These are phyloP conservation scores for Catonia carolina DNA, from an alignment of 2,888 invertebrate species.

Conservation along the genomic window DNA sequence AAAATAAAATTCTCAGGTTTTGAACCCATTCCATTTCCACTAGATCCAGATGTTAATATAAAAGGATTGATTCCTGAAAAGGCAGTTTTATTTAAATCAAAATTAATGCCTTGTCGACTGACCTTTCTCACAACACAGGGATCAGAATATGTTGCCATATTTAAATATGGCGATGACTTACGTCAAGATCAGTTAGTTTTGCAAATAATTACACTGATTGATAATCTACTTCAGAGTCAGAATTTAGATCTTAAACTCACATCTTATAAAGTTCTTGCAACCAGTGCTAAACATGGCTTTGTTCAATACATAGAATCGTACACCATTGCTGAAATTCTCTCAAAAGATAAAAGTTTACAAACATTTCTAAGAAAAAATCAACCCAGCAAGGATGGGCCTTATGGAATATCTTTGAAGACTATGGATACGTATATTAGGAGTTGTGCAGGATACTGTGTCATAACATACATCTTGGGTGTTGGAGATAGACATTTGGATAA, in stretches of 20 bases:
- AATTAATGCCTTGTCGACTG: conserved; percentile 88
- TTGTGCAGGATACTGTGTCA: conserved; percentile 95
- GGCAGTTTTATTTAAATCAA: conserved; percentile 91
- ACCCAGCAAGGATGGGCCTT: conserved; percentile 78
- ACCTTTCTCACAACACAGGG: conserved; percentile 79
- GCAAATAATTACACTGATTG: conserved; percentile 99
- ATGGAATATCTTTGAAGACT: conserved; percentile 84
- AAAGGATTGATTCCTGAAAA: conserved; percentile 83
- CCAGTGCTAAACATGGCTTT: conserved; percentile 92
- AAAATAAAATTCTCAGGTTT: conserved; percentile 84
- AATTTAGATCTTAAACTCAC: conserved; percentile 93
- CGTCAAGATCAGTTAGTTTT: conserved; percentile 94
- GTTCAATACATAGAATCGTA: conserved; percentile 91
- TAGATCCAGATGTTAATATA: conserved; percentile 87
- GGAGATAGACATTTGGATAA: conserved; percentile 97
- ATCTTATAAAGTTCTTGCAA: conserved; percentile 90
- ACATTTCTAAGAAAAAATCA: conserved; percentile 87
- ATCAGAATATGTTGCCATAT: conserved; percentile 86
- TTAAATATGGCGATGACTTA: conserved; percentile 95
- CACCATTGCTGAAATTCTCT: conserved; percentile 84
- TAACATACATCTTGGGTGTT: conserved; percentile 93
- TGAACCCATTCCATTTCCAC: conserved; percentile 86
- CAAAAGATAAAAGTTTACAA: conserved; percentile 79
- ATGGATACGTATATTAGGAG: conserved; percentile 96
- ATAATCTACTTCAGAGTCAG: conserved; percentile 84